These are phyloP conservation scores for Protobothrops mucrosquamatus DNA, from an alignment of 2,113 vertebrate genomes.

Conservation along the genomic window DNA sequence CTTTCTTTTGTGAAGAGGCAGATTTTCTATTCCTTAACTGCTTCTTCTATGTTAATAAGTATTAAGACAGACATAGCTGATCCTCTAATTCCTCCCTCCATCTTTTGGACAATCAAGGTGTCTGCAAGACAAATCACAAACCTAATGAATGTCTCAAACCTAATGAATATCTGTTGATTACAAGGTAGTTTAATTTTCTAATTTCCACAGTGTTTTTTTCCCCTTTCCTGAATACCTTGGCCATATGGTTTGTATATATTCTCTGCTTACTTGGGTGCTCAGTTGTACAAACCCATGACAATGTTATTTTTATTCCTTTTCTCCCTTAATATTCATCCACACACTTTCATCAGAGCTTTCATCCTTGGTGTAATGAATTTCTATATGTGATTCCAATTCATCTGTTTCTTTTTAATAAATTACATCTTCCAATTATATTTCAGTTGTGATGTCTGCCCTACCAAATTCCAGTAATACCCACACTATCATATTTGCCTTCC, in stretches of 20 bases:
- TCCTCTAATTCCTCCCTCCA: not conserved
- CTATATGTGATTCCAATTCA: not conserved
- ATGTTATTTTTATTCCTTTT: not conserved
- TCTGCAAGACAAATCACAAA: not conserved
- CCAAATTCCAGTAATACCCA: not conserved
- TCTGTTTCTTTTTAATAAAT: not conserved
- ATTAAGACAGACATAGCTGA: not conserved
- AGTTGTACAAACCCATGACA: not conserved
- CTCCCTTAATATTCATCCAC: not conserved
- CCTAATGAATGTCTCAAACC: not conserved
- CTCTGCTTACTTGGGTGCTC: not conserved
- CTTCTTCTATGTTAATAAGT: not conserved
- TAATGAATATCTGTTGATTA: not conserved
- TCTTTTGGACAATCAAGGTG: not conserved
- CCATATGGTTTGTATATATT: not conserved
- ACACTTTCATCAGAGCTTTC: not conserved
- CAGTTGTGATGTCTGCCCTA: not conserved
- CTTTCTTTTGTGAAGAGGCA: not conserved
- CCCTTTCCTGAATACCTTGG: not conserved
- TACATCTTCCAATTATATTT: not conserved
- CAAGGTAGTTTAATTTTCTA: not conserved
- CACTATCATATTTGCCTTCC: not conserved
- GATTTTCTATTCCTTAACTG: not conserved
- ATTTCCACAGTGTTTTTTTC: not conserved
- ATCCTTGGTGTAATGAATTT: not conserved